Evolutionary conservation across 2,113 vertebrate species (phyloP).

Genomic region (Camelus bactrianus): DNA sequence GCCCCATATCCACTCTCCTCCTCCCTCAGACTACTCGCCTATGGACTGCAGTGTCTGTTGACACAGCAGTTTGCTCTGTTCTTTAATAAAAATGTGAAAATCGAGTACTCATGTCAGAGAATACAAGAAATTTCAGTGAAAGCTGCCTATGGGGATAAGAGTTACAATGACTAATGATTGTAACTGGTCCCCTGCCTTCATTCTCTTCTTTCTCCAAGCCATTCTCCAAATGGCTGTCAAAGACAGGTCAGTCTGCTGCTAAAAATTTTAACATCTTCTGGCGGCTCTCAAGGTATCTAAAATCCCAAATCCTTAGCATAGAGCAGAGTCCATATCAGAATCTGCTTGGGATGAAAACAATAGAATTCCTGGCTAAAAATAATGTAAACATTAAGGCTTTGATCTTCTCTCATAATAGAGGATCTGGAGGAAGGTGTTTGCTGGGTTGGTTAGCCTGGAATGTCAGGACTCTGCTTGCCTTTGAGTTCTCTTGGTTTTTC

Average conservation of each 20-base stretch:
- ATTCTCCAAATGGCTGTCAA: background rate
- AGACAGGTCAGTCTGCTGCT: background rate
- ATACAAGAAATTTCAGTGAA: background rate
- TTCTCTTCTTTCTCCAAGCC: background rate
- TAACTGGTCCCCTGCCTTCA: background rate
- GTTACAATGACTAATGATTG: background rate
- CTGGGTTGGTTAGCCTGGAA: background rate
- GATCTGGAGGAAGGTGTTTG: background rate
- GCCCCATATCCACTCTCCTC: fast-evolving
- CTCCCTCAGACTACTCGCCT: background rate
- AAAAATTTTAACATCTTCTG: background rate
- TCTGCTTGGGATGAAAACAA: background rate
- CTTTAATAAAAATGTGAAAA: background rate
- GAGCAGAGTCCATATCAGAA: background rate
- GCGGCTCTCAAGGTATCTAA: background rate
- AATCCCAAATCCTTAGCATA: background rate
- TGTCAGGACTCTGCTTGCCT: background rate
- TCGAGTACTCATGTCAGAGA: background rate
- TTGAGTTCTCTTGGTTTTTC: background rate
- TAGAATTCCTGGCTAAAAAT: background rate
- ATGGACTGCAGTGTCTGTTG: background rate
- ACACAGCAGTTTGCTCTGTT: background rate
- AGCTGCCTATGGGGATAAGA: background rate
- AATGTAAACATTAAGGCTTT: background rate
- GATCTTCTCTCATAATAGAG: background rate